A percentile compares a stretch with the other conserved stretches of the same genome.
Evolutionary conservation across 2,888 invertebrate species (phyloP).

Genomic region (Heliconius ismenius): DNA sequence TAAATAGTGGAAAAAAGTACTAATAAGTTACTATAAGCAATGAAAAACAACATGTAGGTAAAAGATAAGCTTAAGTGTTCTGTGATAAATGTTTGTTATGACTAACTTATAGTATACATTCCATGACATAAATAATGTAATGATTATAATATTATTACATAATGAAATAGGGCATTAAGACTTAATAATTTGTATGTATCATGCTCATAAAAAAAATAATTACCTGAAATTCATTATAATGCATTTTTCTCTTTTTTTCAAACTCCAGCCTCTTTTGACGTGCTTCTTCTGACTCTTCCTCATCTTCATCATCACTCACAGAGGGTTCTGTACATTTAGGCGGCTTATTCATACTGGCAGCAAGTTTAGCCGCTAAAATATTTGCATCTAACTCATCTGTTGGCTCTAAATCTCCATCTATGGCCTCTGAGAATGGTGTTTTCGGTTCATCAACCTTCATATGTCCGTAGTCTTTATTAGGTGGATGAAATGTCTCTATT

Average conservation of each 20-base stretch:
- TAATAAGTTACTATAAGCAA: slow-evolving; percentile 16
- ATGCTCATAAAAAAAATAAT: slow-evolving; percentile 23
- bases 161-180: too few relatives aligned
- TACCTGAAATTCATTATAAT: slow-evolving; percentile 95
- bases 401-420: slow-evolving; percentile 83
- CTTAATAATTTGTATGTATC: not conserved
- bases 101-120: not conserved
- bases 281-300: slow-evolving; percentile 84
- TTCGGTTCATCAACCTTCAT: slow-evolving; percentile 99
- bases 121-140: not conserved
- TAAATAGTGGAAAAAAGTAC: not conserved
- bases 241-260: slow-evolving; percentile 96
- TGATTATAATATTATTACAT: too few relatives aligned
- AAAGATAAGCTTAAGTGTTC: slow-evolving; percentile 32
- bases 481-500: slow-evolving; percentile 97
- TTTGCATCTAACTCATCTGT: slow-evolving; percentile 85
- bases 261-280: slow-evolving; percentile 88
- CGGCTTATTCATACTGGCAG: slow-evolving; percentile 78
- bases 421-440: slow-evolving; percentile 89
- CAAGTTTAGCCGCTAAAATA: slow-evolving; percentile 88
- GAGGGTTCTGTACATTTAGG: slow-evolving; percentile 73
- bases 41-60: slow-evolving; percentile 10
- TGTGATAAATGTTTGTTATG: slow-evolving; percentile 1
- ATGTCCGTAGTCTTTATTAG: slow-evolving; percentile 99
- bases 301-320: slow-evolving; percentile 83